Evolutionary conservation across 2,113 vertebrate species (phyloP), one percentile per base, ranked within the genome.

Genomic region (Neotoma lepida): DNA sequence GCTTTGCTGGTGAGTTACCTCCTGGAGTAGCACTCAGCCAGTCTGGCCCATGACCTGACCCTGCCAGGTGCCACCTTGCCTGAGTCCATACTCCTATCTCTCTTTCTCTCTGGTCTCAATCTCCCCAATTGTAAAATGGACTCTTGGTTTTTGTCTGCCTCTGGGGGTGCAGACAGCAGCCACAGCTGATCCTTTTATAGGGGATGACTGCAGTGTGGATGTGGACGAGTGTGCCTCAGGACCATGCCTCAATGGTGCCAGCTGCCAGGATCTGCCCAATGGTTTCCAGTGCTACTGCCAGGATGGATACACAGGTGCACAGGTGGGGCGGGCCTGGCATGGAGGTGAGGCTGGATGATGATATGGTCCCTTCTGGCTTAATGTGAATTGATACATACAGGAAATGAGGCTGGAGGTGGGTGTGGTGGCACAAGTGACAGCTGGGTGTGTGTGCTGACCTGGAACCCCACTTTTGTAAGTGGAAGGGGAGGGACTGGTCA

Each of bases 221-320:
- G 97, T 99, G 1, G 97, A 99, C 0, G 99, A 99, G 95, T 99
- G 99, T 0, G 97, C 97, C 71, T 99, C 99, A 1, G 90, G 76
- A 89, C 99, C 99, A 0, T 99, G 99, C 97, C 97, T 98, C 94
- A 98, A 99, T 1, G 98, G 98, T 63, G 99, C 99, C 51, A 97
- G 77, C 96, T 99, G 99, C 74, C 74, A 97, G 92, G 99, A 99
- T 97, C 97, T 98, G 86, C 94, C 98, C 90, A 98, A 98, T 58
- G 96, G 99, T 51, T 99, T 99, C 97, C 96, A 90, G 0, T 99
- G 99, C 46, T 93, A 96, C 13, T 99, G 99, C 97, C 97, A 91
- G 0, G 97, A 97, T 0, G 99, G 99, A 33, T 99, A 99, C 80
- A 98, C 98, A 98, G 99, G 99, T 99, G 77, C 97, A 44, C 4